These are phyloP conservation scores for Hyperopisus bebe DNA, from an alignment of 2,113 vertebrate genomes.

Conservation along the genomic window DNA sequence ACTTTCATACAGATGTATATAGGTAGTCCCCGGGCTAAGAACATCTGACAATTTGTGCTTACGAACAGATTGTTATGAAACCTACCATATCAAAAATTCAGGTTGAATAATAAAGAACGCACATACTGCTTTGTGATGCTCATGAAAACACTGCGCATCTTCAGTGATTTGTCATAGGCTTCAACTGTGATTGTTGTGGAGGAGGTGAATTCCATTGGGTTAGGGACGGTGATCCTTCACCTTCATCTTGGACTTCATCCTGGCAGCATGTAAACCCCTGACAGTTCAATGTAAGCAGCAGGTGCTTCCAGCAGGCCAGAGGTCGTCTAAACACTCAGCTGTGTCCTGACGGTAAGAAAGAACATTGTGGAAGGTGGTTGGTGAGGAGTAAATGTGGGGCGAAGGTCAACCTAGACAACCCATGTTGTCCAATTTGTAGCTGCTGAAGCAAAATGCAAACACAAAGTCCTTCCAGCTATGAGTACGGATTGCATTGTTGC, in stretches of 20 bases:
- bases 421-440: not conserved
- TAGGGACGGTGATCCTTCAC: not conserved
- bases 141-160: not conserved
- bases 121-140: not conserved
- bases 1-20: not conserved
- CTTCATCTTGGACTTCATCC: not conserved
- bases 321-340: slow-evolving; percentile 27
- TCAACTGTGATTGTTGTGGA: not conserved
- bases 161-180: not conserved
- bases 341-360: not conserved
- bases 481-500: not conserved
- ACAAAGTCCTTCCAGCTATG: not conserved
- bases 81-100: not conserved
- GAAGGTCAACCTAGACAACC: not conserved
- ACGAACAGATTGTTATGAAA: not conserved
- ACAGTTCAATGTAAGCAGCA: slow-evolving; percentile 19
- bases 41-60: not conserved
- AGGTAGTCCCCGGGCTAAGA: not conserved
- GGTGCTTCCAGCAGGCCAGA: slow-evolving; percentile 25
- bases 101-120: not conserved
- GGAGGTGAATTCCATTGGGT: not conserved
- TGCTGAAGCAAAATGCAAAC: not conserved
- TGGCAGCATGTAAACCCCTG: not conserved
- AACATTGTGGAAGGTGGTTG: not conserved
- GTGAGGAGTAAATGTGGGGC: not conserved